Percentiles rank a stretch among this genome's conserved stretches.
Evolutionary conservation across 2,888 invertebrate species (phyloP).

Genomic region (Tortricodes alternella): DNA sequence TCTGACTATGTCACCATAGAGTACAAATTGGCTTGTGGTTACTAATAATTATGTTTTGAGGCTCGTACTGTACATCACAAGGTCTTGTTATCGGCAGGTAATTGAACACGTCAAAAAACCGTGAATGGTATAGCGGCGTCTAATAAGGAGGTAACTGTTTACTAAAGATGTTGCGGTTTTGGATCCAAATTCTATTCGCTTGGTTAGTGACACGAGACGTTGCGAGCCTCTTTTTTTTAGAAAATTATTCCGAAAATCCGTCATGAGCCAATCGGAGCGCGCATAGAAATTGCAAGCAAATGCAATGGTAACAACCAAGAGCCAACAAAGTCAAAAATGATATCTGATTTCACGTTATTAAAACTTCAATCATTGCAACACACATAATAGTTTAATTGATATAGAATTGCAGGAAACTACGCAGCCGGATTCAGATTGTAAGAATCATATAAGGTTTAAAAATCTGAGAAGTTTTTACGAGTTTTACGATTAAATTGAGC

Average conservation of each 20-base stretch:
- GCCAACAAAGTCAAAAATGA: not conserved
- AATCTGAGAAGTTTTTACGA: slow-evolving; percentile 52
- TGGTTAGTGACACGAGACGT: slow-evolving; percentile 4
- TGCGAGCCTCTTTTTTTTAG: not conserved
- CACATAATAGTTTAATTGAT: slow-evolving; percentile 5
- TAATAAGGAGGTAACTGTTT: slow-evolving; percentile 51
- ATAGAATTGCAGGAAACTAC: slow-evolving; percentile 5
- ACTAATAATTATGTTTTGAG: slow-evolving; percentile 29
- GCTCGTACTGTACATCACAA: slow-evolving; percentile 39
- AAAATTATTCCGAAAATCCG: no score
- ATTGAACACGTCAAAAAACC: slow-evolving; percentile 48
- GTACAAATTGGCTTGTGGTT: slow-evolving; percentile 5
- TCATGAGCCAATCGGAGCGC: no score
- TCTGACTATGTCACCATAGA: slow-evolving; percentile 8
- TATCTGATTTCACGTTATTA: not conserved
- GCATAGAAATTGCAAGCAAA: not conserved
- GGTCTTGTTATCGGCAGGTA: slow-evolving; percentile 53
- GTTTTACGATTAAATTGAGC: slow-evolving; percentile 53
- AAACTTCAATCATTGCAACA: not conserved
- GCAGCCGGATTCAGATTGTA: not conserved
- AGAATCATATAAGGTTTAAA: slow-evolving; percentile 40
- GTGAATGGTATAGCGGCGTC: slow-evolving; percentile 38
- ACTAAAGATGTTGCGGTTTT: slow-evolving; percentile 34
- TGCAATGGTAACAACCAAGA: no score
- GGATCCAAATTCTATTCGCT: slow-evolving; percentile 28